phyloP scores from a whole-genome alignment of 2,113 vertebrate genomes.

The Notothenia rossii region DNA sequence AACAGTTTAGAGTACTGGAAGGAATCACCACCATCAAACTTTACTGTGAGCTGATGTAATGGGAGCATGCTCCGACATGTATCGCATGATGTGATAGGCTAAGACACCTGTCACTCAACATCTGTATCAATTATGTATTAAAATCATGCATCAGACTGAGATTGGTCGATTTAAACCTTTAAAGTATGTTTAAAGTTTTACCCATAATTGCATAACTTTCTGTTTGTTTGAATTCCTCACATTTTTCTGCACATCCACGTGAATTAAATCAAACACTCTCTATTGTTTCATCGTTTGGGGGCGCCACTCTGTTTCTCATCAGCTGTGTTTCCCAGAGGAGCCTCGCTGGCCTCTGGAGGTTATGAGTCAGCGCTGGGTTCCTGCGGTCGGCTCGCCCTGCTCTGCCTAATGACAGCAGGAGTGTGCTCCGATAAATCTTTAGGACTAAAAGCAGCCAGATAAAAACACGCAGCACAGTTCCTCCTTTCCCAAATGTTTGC shows the following conservation, averaged over 20 bases:
- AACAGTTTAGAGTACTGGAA: constrained; percentile 41
- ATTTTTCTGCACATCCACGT: background rate
- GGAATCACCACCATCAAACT: constrained; percentile 37
- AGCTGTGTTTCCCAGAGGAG: constrained; percentile 42
- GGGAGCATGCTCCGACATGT: constrained; percentile 37
- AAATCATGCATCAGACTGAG: background rate
- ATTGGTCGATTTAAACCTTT: background rate
- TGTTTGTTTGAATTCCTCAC: constrained; percentile 10
- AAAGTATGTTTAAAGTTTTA: background rate
- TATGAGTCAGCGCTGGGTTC: constrained; percentile 55
- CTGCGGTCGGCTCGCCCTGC: constrained; percentile 37
- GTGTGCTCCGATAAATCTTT: constrained; percentile 45
- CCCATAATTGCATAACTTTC: background rate
- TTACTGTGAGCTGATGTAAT: constrained; percentile 34
- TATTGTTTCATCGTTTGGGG: constrained; percentile 26
- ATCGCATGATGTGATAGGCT: constrained; percentile 17
- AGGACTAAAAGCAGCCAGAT: background rate
- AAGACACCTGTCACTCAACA: constrained; percentile 40
- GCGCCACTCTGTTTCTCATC: background rate
- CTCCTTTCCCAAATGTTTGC: constrained; percentile 54
- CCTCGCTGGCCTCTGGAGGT: constrained; percentile 44
- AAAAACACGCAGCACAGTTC: background rate
- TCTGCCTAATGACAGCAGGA: constrained; percentile 53
- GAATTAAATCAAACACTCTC: constrained; percentile 2
- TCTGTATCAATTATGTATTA: background rate